phyloP scores from a whole-genome alignment of 2,888 invertebrate genomes.

The Gerris lacustris region DNA sequence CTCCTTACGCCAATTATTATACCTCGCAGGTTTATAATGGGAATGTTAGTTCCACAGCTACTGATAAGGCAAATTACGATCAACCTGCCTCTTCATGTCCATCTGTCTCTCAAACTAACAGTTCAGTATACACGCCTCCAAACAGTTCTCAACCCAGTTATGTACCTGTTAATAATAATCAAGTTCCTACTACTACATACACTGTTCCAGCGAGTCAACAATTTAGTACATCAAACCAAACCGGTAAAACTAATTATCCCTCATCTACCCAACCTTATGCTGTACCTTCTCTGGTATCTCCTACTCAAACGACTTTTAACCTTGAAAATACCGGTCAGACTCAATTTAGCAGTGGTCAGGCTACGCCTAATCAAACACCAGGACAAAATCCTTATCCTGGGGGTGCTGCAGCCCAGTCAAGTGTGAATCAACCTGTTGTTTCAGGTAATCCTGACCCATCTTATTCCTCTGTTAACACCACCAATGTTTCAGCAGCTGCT shows the following conservation, averaged over 20 bases:
- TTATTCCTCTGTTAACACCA: neutral
- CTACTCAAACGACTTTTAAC: neutral
- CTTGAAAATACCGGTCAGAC: neutral
- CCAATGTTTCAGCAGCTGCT: neutral
- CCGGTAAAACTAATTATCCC: neutral
- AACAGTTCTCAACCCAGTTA: neutral
- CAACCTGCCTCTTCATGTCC: neutral
- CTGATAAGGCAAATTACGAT: neutral
- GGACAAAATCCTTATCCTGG: neutral
- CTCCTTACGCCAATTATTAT: neutral
- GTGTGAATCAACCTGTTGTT: neutral
- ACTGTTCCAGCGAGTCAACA: neutral
- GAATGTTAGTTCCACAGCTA: neutral
- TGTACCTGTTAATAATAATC: neutral
- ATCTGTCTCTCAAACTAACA: neutral
- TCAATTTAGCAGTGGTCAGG: constrained; percentile 1
- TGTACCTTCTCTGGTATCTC: neutral
- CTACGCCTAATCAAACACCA: neutral
- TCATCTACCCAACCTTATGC: neutral
- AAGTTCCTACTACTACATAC: neutral
- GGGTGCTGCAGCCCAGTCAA: neutral
- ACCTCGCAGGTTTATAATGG: neutral
- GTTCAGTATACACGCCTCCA: neutral
- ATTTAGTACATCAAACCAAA: neutral
- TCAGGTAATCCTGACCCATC: constrained; percentile 10